Percentiles rank a stretch among this genome's conserved stretches.
Evolutionary conservation across 2,888 invertebrate genomes (phyloP).

Genomic region (Mamestra brassicae): DNA sequence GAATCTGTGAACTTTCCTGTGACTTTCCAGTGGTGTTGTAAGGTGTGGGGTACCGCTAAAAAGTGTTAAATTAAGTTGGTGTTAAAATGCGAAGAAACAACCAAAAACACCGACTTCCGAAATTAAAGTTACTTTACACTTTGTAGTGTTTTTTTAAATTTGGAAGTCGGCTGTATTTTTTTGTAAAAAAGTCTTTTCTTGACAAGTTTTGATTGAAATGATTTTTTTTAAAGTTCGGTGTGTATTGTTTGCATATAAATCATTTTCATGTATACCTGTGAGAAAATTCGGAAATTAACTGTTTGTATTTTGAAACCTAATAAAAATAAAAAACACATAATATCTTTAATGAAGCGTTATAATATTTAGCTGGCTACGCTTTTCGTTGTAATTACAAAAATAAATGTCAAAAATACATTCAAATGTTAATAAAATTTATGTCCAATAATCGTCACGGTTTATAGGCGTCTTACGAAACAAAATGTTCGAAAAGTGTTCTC

Average conservation of each 20-base stretch:
- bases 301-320: conserved; percentile 17
- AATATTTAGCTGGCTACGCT: conserved; percentile 35
- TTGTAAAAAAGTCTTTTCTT: too few species aligned
- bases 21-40: too few species aligned
- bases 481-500: conserved; percentile 47
- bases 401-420: conserved; percentile 54
- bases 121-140: too few species aligned
- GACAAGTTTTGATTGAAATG: too few species aligned
- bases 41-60: too few species aligned
- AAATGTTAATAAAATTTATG: conserved; percentile 58
- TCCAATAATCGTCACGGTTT: conserved; percentile 60
- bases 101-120: too few species aligned
- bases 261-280: background rate
- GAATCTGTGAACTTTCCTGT: too few species aligned
- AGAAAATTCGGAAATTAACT: background rate
- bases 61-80: too few species aligned
- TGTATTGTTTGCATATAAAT: background rate
- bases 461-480: conserved; percentile 43
- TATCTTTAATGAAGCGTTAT: conserved; percentile 40
- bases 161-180: too few species aligned
- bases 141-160: too few species aligned
- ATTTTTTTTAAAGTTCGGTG: background rate
- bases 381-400: conserved; percentile 43
- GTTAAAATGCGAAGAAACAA: too few species aligned
- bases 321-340: conserved; percentile 31